Percentiles rank a stretch among this genome's conserved stretches.
phyloP scores from a whole-genome alignment of 2,113 vertebrate species.

The Sapajus apella region DNA sequence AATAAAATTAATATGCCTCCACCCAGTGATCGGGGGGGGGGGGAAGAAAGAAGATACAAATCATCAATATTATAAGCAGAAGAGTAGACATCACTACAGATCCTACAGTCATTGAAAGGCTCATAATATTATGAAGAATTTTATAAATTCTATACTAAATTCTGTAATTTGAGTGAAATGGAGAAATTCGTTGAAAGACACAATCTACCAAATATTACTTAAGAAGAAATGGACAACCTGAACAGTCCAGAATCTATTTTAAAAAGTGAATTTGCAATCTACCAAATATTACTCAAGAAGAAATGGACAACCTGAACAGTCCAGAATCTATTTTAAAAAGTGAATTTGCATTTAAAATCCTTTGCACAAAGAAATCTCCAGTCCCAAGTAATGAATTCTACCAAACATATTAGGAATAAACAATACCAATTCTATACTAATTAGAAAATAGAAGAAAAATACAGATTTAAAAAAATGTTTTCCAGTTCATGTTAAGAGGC shows the following conservation, averaged over 20 bases:
- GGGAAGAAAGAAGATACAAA: background rate
- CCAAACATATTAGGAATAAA: background rate
- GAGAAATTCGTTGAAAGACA: background rate
- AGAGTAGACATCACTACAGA: background rate
- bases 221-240: background rate
- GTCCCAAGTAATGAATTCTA: background rate
- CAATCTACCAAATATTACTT: background rate
- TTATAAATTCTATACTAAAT: background rate
- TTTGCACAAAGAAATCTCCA: background rate
- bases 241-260: background rate
- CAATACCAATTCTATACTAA: background rate
- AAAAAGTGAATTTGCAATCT: background rate
- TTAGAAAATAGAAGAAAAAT: background rate
- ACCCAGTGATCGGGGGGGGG: background rate
- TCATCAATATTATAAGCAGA: background rate
- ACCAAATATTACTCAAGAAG: background rate
- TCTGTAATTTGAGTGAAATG: background rate
- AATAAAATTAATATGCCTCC: background rate
- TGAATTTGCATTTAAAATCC: background rate
- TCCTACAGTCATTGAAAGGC: no score
- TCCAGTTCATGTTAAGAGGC: background rate
- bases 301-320: background rate
- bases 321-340: background rate
- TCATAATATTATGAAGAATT: background rate
- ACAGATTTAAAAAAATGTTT: background rate